A percentile compares a stretch with the other conserved stretches of the same genome.
Conservation (phyloP, 2,797 vertebrate genomes). For the Poeciliopsis gracilis region DNA sequence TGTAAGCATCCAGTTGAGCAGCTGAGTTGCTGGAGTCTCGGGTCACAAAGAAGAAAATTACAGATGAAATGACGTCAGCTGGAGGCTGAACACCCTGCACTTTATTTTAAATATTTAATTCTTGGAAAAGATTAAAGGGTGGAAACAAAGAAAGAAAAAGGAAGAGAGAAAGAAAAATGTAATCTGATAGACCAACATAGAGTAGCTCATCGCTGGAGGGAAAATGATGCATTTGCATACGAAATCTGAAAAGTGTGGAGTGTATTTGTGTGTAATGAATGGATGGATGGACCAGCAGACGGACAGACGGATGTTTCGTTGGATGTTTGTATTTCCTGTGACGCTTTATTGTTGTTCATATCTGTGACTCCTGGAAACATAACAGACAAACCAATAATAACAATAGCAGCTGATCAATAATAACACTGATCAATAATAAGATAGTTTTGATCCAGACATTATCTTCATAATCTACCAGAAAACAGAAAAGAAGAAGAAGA, state of each 20-base stretch:
- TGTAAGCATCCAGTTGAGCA: not conserved
- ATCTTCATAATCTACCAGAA: not conserved
- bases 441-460: not conserved
- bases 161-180: not conserved
- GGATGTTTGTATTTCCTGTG: too few species aligned
- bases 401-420: not conserved
- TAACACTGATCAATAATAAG: not conserved
- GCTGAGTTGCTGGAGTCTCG: not conserved
- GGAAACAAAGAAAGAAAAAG: not conserved
- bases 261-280: not conserved
- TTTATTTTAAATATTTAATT: not conserved
- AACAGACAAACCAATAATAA: too few species aligned
- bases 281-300: not conserved
- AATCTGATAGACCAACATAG: not conserved
- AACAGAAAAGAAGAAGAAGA: not conserved
- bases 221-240: not conserved
- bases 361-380: not conserved
- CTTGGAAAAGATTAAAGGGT: not conserved
- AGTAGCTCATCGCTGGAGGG: not conserved
- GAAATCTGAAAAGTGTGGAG: not conserved
- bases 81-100: not conserved
- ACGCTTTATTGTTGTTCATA: not conserved
- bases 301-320: not conserved
- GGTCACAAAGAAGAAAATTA: constrained; percentile 10
- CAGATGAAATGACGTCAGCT: not conserved